phyloP scores from a whole-genome alignment of 2,797 vertebrate genomes.

The Philypnodon macrostomus region DNA sequence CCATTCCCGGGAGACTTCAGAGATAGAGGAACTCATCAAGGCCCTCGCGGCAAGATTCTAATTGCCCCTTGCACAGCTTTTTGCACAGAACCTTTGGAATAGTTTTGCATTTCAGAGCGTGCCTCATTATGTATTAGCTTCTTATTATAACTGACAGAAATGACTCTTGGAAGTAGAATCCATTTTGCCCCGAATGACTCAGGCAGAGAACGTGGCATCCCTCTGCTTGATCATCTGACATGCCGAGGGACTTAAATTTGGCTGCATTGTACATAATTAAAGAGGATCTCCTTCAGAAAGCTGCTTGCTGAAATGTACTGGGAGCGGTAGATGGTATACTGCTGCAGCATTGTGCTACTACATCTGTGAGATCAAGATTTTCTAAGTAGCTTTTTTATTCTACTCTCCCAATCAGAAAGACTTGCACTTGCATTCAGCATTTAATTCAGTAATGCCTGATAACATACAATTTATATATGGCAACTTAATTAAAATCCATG shows the following conservation, averaged over 20 bases:
- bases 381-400: constrained; percentile 69
- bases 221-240: constrained; percentile 61
- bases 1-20: constrained; percentile 45
- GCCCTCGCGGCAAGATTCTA: constrained; percentile 52
- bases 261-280: constrained; percentile 68
- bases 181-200: constrained; percentile 66
- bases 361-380: constrained; percentile 54
- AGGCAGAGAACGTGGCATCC: constrained; percentile 50
- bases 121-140: constrained; percentile 68
- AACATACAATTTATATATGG: constrained; percentile 78
- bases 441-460: constrained; percentile 74
- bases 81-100: constrained; percentile 61
- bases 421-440: constrained; percentile 66
- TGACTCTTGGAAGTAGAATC: constrained; percentile 65
- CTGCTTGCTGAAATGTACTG: constrained; percentile 38
- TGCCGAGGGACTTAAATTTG: constrained; percentile 51
- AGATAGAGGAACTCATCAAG: constrained; percentile 62
- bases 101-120: constrained; percentile 67
- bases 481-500: constrained; percentile 80
- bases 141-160: constrained; percentile 73
- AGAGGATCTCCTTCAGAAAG: constrained; percentile 53
- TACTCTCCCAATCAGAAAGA: constrained; percentile 69
- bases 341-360: constrained; percentile 49
- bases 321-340: constrained; percentile 16
- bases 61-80: constrained; percentile 65